Percentiles rank a stretch among this genome's conserved stretches.
These are phyloP conservation scores for Furcula furcula DNA, from an alignment of 2,888 invertebrate species.

Conservation along the genomic window DNA sequence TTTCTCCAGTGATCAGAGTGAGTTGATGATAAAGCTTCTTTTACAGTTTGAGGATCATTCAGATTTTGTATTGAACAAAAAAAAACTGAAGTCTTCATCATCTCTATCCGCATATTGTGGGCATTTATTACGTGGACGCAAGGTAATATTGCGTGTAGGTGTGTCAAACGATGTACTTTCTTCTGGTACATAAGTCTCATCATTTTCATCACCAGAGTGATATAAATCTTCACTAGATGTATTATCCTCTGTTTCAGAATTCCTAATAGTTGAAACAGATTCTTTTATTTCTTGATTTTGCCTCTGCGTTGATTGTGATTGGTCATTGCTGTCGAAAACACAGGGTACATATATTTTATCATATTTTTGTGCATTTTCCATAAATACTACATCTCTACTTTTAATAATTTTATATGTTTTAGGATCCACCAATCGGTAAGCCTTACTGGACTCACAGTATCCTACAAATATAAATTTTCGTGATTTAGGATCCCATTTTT, in stretches of 20 bases:
- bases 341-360: neutral
- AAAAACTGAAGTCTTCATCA: neutral
- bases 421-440: slow-evolving; percentile 8
- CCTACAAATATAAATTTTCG: slow-evolving; percentile 5
- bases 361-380: slow-evolving; percentile 6
- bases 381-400: slow-evolving; percentile 15
- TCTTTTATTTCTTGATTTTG: neutral
- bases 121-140: slow-evolving; percentile 8
- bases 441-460: slow-evolving; percentile 7
- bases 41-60: slow-evolving; percentile 11
- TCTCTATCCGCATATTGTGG: neutral
- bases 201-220: slow-evolving; percentile 7
- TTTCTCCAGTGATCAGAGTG: slow-evolving; percentile 13
- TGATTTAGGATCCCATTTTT: neutral
- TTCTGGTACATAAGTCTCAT: slow-evolving; percentile 9
- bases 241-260: no score
- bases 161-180: neutral
- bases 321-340: neutral
- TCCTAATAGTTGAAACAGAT: no score
- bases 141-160: slow-evolving; percentile 14
- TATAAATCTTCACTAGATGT: neutral
- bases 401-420: slow-evolving; percentile 7
- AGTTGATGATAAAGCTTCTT: slow-evolving; percentile 13
- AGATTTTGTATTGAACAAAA: slow-evolving; percentile 11
- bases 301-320: neutral